phyloP scores from a whole-genome alignment of 2,888 invertebrate genomes.

The Oligia strigilis region DNA sequence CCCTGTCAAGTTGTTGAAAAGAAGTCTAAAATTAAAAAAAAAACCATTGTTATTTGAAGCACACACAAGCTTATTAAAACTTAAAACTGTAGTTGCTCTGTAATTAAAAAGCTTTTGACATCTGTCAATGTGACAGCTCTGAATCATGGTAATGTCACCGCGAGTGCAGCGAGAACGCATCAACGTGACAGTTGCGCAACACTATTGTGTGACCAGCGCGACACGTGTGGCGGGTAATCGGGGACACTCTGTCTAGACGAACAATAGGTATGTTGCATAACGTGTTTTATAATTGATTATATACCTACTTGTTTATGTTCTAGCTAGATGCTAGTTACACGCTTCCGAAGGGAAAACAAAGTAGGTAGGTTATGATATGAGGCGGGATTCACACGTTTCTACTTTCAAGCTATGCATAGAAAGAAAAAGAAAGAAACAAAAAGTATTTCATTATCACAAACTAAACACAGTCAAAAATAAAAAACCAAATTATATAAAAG shows the following conservation, averaged over 20 bases:
- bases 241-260: slow-evolving; percentile 67
- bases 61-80: not conserved
- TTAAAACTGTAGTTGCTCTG: not conserved
- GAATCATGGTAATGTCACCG: slow-evolving; percentile 37
- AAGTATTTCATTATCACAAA: not conserved
- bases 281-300: slow-evolving; percentile 64
- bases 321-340: slow-evolving; percentile 29
- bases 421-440: not conserved
- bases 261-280: slow-evolving; percentile 67
- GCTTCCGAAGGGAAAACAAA: slow-evolving; percentile 35
- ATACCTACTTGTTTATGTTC: slow-evolving; percentile 51
- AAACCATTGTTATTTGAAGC: slow-evolving; percentile 8
- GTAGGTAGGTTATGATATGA: slow-evolving; percentile 20
- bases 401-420: slow-evolving; percentile 6
- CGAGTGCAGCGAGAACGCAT: slow-evolving; percentile 31
- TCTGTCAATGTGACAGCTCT: slow-evolving; percentile 58
- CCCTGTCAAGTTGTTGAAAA: not conserved
- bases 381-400: slow-evolving; percentile 10
- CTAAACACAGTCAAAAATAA: not conserved
- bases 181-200: slow-evolving; percentile 57
- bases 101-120: slow-evolving; percentile 29
- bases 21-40: not conserved
- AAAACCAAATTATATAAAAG: not conserved
- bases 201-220: slow-evolving; percentile 52
- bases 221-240: slow-evolving; percentile 57